phyloP scores from a whole-genome alignment of 1,140 invertebrate species.

The Scaptomyza hsui region DNA sequence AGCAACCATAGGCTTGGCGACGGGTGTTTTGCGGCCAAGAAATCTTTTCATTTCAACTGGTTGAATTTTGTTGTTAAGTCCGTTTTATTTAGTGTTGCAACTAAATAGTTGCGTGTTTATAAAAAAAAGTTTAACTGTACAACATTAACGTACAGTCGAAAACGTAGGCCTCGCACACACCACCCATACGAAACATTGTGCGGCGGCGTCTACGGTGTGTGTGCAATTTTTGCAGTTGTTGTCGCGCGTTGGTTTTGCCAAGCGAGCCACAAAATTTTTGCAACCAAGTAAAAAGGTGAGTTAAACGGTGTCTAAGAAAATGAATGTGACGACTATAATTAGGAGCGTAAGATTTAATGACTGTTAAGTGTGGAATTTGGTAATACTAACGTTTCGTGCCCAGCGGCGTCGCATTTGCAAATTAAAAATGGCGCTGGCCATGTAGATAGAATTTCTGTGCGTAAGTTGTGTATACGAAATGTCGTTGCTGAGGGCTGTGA shows the following conservation, averaged over 20 bases:
- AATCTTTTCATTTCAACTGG: not conserved
- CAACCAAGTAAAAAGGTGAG: conserved; percentile 53
- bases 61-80: conserved; percentile 25
- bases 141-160: not conserved
- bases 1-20: conserved; percentile 5
- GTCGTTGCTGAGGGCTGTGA: not conserved
- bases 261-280: conserved; percentile 13
- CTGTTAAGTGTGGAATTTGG: too few species aligned
- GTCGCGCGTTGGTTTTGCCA: conserved; percentile 29
- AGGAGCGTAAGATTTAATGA: too few species aligned
- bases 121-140: conserved; percentile 6
- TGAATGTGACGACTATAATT: not conserved
- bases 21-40: conserved; percentile 12
- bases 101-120: conserved; percentile 1
- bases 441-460: conserved; percentile 57
- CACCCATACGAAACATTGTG: conserved; percentile 32
- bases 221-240: conserved; percentile 23
- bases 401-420: conserved; percentile 51
- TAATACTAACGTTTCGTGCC: conserved; percentile 4
- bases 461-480: conserved; percentile 27
- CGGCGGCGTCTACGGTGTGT: conserved; percentile 47
- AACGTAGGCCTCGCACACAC: not conserved
- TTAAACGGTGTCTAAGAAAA: not conserved
- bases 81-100: conserved; percentile 21
- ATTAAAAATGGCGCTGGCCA: conserved; percentile 75